A percentile compares a stretch with the other conserved stretches of the same genome.
These are phyloP conservation scores for zebrafish (Danio rerio) DNA, from an alignment of 2,113 vertebrate species.

Conservation along the genomic window DNA sequence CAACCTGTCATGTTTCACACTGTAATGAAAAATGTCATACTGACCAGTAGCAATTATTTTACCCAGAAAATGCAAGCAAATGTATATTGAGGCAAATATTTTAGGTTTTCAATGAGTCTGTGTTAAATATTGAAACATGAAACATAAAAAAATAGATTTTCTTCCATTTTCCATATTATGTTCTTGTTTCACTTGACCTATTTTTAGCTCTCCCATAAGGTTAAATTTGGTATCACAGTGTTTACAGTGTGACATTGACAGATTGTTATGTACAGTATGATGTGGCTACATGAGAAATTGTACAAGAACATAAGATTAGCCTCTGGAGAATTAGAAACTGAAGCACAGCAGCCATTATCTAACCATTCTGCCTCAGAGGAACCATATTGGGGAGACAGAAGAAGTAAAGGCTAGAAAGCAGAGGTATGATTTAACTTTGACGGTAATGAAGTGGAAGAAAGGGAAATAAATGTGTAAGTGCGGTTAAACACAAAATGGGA, in stretches of 20 bases:
- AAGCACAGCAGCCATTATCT: neutral
- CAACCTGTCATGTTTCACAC: too few species aligned
- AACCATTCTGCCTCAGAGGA: neutral
- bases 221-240: neutral
- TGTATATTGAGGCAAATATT: too few species aligned
- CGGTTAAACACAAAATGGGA: conserved; percentile 1
- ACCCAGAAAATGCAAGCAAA: too few species aligned
- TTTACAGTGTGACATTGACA: neutral
- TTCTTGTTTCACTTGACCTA: neutral
- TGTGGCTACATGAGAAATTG: neutral
- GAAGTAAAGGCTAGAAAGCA: neutral
- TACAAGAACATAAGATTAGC: neutral
- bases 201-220: neutral
- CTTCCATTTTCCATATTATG: too few species aligned
- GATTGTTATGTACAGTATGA: neutral
- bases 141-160: too few species aligned
- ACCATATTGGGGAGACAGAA: neutral
- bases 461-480: conserved; percentile 33
- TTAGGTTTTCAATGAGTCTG: too few species aligned
- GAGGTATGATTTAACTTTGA: conserved; percentile 6
- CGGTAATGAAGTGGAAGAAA: conserved; percentile 32
- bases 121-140: too few species aligned
- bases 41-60: too few species aligned
- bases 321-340: conserved; percentile 15
- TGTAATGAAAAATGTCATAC: too few species aligned